These are phyloP conservation scores for Noctua pronuba DNA, from an alignment of 2,888 invertebrate species.

Conservation along the genomic window DNA sequence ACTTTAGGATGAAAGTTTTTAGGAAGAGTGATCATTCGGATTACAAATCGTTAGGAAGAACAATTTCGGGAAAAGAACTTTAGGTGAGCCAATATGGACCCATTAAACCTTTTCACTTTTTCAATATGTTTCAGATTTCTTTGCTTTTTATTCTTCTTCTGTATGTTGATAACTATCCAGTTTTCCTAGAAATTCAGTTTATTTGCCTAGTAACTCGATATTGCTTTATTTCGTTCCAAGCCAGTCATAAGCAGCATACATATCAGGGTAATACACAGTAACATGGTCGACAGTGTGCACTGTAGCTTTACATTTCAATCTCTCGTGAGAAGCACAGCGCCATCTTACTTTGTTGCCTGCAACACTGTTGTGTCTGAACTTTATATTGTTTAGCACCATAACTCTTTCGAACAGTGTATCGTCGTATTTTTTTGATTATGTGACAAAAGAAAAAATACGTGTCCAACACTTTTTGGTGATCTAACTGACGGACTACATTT, in stretches of 20 bases:
- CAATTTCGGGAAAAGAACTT: no score
- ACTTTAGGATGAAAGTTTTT: no score
- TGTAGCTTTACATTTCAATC: constrained; percentile 63
- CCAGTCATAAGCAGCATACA: constrained; percentile 52
- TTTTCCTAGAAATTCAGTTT: background rate
- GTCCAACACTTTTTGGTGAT: no score
- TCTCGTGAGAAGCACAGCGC: constrained; percentile 66
- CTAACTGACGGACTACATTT: no score
- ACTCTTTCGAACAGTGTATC: constrained; percentile 47
- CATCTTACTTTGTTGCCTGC: constrained; percentile 64
- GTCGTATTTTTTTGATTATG: no score
- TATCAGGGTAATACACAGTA: constrained; percentile 59
- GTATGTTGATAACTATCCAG: background rate
- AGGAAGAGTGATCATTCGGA: no score
- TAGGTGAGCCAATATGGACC: no score
- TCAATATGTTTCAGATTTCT: no score
- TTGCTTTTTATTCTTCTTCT: no score
- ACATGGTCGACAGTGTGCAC: constrained; percentile 64
- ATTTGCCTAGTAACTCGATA: background rate
- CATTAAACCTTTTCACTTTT: no score
- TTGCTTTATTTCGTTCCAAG: background rate
- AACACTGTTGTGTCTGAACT: constrained; percentile 60
- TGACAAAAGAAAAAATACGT: no score
- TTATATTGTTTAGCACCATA: constrained; percentile 56
- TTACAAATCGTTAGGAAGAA: no score